These are phyloP conservation scores for Polypedilum vanderplanki DNA, from an alignment of 1,140 invertebrate genomes.

Conservation along the genomic window DNA sequence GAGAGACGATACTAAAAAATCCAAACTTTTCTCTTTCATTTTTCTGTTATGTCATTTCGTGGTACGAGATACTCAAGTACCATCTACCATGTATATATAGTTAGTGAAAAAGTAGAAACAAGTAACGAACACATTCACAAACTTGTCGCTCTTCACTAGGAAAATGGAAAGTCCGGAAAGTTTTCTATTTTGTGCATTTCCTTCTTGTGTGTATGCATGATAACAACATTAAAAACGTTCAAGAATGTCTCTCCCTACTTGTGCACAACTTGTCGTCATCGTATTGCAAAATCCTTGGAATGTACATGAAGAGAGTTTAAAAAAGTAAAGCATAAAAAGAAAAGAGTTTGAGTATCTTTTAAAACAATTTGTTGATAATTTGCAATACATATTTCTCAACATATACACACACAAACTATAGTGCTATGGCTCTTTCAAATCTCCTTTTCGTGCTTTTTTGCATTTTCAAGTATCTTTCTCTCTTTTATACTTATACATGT, in stretches of 20 bases:
- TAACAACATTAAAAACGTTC: conserved; percentile 10
- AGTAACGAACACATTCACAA: too few relatives aligned
- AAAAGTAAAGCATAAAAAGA: not conserved
- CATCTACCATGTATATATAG: too few relatives aligned
- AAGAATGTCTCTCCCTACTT: not conserved
- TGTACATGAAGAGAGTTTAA: conserved; percentile 11
- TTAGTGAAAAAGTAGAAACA: too few relatives aligned
- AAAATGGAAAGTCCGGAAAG: not conserved
- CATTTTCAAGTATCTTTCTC: too few relatives aligned
- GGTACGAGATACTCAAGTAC: too few relatives aligned
- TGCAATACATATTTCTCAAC: conserved; percentile 27
- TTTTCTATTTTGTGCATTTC: conserved; percentile 20
- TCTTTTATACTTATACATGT: too few relatives aligned
- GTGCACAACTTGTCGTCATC: too few relatives aligned
- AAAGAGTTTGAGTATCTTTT: not conserved
- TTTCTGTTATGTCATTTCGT: too few relatives aligned
- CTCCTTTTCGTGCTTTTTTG: not conserved
- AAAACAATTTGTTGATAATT: conserved; percentile 28
- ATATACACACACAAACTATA: not conserved
- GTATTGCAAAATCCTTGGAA: not conserved
- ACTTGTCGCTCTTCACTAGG: not conserved
- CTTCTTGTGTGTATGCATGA: not conserved
- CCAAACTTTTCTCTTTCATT: too few relatives aligned
- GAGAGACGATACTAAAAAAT: too few relatives aligned
- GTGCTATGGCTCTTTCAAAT: not conserved